Evolutionary conservation across 2,113 vertebrate genomes (phyloP).

Genomic region (Heteronetta atricapilla): DNA sequence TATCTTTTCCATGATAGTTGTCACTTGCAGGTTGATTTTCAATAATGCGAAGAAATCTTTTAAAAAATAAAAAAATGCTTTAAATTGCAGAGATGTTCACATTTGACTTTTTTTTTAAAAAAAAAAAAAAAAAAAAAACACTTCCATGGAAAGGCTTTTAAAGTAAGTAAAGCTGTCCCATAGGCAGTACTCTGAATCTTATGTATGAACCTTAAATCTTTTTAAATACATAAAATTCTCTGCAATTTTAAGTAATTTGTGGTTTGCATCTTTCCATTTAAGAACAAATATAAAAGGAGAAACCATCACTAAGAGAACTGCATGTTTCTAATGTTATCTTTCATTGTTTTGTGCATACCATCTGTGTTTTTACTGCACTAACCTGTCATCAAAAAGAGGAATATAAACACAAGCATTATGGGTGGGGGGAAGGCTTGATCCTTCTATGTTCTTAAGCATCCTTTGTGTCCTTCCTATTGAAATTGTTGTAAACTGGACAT

Average conservation of each 20-base stretch:
- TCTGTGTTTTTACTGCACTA: neutral
- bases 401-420: neutral
- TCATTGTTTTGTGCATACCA: neutral
- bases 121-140: too few species aligned
- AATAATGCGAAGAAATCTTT: neutral
- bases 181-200: neutral
- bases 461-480: neutral
- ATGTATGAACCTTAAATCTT: neutral
- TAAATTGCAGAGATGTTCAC: neutral
- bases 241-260: neutral
- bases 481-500: neutral
- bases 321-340: neutral
- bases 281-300: neutral
- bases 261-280: neutral
- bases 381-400: neutral
- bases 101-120: neutral
- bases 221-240: neutral
- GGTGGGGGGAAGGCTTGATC: neutral
- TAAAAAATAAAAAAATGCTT: neutral
- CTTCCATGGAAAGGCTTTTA: neutral
- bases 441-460: neutral
- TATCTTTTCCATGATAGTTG: neutral
- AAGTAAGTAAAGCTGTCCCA: neutral
- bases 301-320: neutral
- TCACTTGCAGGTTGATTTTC: neutral